phyloP scores from a whole-genome alignment of 2,113 vertebrate genomes.

The Natator depressus region DNA sequence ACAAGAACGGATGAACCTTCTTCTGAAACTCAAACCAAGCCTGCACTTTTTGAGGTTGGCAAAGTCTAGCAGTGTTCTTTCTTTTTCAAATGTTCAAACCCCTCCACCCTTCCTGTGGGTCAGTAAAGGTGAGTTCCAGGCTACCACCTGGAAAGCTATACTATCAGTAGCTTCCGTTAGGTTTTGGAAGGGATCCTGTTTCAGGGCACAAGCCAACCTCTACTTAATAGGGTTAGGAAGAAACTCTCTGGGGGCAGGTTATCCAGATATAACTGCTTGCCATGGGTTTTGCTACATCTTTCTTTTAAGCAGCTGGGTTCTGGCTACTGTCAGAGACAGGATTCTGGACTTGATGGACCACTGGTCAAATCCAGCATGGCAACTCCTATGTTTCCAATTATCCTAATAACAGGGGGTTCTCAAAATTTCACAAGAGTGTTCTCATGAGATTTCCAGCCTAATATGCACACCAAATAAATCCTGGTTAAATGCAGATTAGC shows the following conservation, averaged over 20 bases:
- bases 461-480: neutral
- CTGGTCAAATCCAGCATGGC: neutral
- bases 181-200: neutral
- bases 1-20: neutral
- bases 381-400: neutral
- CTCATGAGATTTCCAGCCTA: neutral
- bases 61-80: neutral
- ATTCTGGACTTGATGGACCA: neutral
- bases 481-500: neutral
- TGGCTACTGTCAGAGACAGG: neutral
- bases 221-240: neutral
- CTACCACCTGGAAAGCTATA: neutral
- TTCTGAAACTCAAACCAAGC: neutral
- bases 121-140: neutral
- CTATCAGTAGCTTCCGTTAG: neutral
- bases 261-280: neutral
- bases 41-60: neutral
- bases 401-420: neutral
- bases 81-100: neutral
- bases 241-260: neutral
- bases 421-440: neutral
- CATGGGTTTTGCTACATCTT: neutral
- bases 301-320: neutral
- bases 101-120: neutral
- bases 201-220: neutral